phyloP scores from a whole-genome alignment of 2,888 invertebrate genomes.

The Orthosia incerta region DNA sequence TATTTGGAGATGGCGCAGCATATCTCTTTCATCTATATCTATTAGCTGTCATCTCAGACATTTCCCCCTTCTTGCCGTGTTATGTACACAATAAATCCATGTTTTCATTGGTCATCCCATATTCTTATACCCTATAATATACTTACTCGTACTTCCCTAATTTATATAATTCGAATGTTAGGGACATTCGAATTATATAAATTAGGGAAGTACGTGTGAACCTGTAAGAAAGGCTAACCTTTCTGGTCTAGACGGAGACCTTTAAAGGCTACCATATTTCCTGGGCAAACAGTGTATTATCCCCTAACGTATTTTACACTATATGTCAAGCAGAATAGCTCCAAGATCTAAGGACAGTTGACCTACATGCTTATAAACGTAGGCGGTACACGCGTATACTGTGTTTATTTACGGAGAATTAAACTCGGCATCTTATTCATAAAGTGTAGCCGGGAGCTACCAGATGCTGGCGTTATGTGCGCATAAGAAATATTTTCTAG shows the following conservation, averaged over 20 bases:
- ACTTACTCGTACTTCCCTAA: too few relatives aligned
- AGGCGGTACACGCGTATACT: slow-evolving; percentile 2
- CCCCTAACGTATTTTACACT: background rate
- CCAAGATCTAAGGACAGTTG: slow-evolving; percentile 29
- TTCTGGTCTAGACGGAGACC: slow-evolving; percentile 22
- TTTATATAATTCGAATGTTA: too few relatives aligned
- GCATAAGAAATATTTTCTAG: slow-evolving; percentile 24
- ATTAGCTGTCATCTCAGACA: too few relatives aligned
- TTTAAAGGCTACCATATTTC: slow-evolving; percentile 39
- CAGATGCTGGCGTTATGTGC: slow-evolving; percentile 7
- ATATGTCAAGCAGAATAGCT: slow-evolving; percentile 34
- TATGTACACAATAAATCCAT: too few relatives aligned
- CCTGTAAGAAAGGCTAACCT: slow-evolving; percentile 9
- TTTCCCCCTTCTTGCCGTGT: too few relatives aligned
- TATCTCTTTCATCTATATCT: too few relatives aligned
- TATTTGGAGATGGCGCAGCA: too few relatives aligned
- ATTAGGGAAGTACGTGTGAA: too few relatives aligned
- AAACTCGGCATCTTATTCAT: slow-evolving; percentile 28
- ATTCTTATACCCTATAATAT: too few relatives aligned
- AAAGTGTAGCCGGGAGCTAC: slow-evolving; percentile 40
- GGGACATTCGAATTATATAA: too few relatives aligned
- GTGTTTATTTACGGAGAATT: slow-evolving; percentile 45
- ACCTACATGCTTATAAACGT: slow-evolving; percentile 32
- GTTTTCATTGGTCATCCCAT: too few relatives aligned
- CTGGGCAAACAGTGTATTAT: background rate